A percentile compares a stretch with the other conserved stretches of the same genome.
These are phyloP conservation scores for Drosophila algonquin DNA, from an alignment of 2,888 invertebrate species.

Conservation along the genomic window DNA sequence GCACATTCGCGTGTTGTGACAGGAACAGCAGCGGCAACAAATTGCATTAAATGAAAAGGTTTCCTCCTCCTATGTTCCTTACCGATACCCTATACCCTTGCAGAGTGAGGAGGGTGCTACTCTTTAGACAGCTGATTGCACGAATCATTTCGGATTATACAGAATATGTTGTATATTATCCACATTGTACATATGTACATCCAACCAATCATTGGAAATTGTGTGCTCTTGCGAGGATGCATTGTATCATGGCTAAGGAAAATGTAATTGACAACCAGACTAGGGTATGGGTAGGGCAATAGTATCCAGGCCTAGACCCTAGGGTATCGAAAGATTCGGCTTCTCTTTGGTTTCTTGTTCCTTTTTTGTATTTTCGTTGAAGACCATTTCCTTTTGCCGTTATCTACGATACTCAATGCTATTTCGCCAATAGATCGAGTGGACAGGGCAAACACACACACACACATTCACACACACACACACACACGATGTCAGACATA, in stretches of 20 bases:
- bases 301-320: no score
- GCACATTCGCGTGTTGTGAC: slow-evolving; percentile 67
- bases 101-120: background rate
- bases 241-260: background rate
- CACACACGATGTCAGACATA: slow-evolving; percentile 25
- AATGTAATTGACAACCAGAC: no score
- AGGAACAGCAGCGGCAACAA: slow-evolving; percentile 51
- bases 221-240: no score
- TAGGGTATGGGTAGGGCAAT: no score
- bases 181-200: no score
- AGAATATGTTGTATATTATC: no score
- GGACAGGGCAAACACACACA: slow-evolving; percentile 44
- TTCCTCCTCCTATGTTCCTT: slow-evolving; percentile 61
- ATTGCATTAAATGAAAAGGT: slow-evolving; percentile 71
- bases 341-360: no score
- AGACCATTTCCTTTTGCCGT: slow-evolving; percentile 1
- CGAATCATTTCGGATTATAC: no score
- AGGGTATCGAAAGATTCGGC: background rate
- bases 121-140: background rate
- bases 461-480: slow-evolving; percentile 25
- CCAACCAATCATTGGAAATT: no score
- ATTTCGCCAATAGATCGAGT: slow-evolving; percentile 53
- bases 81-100: background rate
- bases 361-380: background rate
- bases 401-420: slow-evolving; percentile 9